Evolutionary conservation across 2,797 vertebrate species (phyloP).

Genomic region (Melanotaenia maccullochi): DNA sequence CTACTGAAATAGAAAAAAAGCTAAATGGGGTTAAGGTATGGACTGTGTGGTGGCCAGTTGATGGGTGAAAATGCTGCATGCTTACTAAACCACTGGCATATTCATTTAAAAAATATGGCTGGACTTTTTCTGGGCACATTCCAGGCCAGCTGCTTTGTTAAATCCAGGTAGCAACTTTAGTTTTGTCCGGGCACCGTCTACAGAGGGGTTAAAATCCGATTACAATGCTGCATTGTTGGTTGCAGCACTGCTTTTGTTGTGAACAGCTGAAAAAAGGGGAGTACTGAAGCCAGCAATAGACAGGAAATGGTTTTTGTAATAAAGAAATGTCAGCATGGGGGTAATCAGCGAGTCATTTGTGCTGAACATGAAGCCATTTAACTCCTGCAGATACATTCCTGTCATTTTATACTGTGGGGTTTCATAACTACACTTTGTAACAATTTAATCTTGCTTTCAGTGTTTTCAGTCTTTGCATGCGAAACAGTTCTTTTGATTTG

Average conservation of each 20-base stretch:
- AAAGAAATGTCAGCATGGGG: slow-evolving; percentile 49
- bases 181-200: not conserved
- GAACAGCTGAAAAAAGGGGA: slow-evolving; percentile 1
- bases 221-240: not conserved
- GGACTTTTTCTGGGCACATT: not conserved
- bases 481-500: slow-evolving; percentile 28
- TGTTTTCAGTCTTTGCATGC: slow-evolving; percentile 7
- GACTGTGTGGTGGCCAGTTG: not conserved
- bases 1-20: not conserved
- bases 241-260: slow-evolving; percentile 13
- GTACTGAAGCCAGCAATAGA: not conserved
- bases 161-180: not conserved
- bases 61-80: not conserved
- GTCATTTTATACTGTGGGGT: slow-evolving; percentile 25
- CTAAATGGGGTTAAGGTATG: not conserved
- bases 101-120: not conserved
- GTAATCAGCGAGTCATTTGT: slow-evolving; percentile 50
- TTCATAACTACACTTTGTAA: slow-evolving; percentile 39
- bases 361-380: slow-evolving; percentile 50
- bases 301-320: slow-evolving; percentile 23
- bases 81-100: not conserved
- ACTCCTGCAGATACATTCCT: slow-evolving; percentile 33
- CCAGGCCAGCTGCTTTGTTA: not conserved
- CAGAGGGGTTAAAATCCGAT: slow-evolving; percentile 17
- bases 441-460: slow-evolving; percentile 27